Conservation (phyloP, 1,140 invertebrate genomes). For the Pogonus chalceus region DNA sequence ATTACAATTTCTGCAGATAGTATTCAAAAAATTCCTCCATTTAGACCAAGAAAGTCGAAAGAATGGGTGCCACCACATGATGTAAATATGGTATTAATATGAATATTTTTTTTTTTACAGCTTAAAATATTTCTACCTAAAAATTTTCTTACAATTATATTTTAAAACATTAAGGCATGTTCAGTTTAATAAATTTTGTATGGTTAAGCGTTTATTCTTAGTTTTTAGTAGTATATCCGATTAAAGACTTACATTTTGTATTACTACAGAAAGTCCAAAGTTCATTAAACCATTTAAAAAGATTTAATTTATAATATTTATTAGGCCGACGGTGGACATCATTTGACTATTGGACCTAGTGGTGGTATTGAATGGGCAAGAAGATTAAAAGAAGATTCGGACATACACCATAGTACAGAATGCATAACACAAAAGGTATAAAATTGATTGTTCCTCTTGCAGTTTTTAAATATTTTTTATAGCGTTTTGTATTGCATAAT, state of each 20-base stretch:
- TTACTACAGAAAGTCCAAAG: no score
- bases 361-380: conserved; percentile 55
- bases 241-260: no score
- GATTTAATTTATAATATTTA: no score
- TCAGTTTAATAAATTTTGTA: no score
- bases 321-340: conserved; percentile 34
- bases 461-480: neutral
- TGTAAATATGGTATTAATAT: conserved; percentile 1
- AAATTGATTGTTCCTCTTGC: conserved; percentile 5
- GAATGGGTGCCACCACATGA: conserved; percentile 33
- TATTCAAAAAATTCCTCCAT: conserved; percentile 43
- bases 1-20: conserved; percentile 36
- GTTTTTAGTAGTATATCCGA: no score
- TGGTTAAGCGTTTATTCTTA: no score
- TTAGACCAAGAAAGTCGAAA: conserved; percentile 40
- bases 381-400: conserved; percentile 41
- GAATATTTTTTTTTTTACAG: neutral
- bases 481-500: no score
- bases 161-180: no score
- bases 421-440: conserved; percentile 51
- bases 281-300: no score
- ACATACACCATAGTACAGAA: conserved; percentile 54
- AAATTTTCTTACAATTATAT: neutral
- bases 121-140: neutral
- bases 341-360: conserved; percentile 50